Conservation (phyloP, 2,113 vertebrate species). For the Malurus alboscapulatus region DNA sequence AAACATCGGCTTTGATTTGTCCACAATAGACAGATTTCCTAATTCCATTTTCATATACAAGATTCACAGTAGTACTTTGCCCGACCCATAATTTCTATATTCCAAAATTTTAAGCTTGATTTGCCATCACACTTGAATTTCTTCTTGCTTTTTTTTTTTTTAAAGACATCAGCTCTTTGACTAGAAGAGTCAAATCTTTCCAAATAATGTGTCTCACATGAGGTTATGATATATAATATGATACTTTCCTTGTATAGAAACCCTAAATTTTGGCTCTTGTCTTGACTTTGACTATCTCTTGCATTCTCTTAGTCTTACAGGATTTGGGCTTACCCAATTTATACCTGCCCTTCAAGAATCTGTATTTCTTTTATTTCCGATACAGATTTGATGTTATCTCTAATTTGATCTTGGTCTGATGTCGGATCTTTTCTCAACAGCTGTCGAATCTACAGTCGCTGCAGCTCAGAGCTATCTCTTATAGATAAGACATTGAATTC, state of each 20-base stretch:
- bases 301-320: not conserved
- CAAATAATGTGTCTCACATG: not conserved
- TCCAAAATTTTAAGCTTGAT: not conserved
- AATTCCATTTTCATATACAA: not conserved
- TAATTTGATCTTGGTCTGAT: conserved; percentile 44
- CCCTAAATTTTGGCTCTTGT: conserved; percentile 2
- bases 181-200: not conserved
- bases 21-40: not conserved
- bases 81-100: not conserved
- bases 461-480: conserved; percentile 6
- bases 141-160: not conserved
- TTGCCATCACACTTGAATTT: not conserved
- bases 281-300: not conserved
- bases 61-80: not conserved
- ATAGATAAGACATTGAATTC: not conserved
- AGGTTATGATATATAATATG: not conserved
- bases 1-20: conserved; percentile 7
- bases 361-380: conserved; percentile 40
- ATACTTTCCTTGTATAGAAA: not conserved
- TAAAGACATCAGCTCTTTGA: not conserved
- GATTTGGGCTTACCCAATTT: conserved; percentile 37
- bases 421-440: not conserved
- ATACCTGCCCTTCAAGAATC: conserved; percentile 19
- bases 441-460: not conserved
- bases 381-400: conserved; percentile 18